Percentiles rank a stretch among this genome's conserved stretches.
phyloP scores from a whole-genome alignment of 2,797 vertebrate species.

The Fringilla coelebs region DNA sequence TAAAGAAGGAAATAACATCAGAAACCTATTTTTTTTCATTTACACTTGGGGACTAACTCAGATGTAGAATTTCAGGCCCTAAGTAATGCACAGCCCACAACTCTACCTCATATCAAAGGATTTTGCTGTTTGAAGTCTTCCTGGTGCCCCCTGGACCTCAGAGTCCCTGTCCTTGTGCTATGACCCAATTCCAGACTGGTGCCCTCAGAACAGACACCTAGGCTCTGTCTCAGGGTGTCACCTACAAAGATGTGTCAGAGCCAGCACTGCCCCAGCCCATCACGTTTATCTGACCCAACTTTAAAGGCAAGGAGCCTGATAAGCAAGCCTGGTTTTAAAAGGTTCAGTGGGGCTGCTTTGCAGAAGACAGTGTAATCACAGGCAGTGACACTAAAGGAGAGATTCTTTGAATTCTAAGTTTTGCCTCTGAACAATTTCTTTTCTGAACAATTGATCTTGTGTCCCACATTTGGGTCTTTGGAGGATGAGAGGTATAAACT shows the following conservation, averaged over 20 bases:
- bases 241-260: neutral
- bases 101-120: neutral
- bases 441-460: slow-evolving; percentile 33
- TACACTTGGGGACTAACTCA: neutral
- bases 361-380: neutral
- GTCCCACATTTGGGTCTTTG: slow-evolving; percentile 23
- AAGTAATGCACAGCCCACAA: neutral
- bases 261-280: neutral
- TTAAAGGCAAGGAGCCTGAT: neutral
- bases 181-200: neutral
- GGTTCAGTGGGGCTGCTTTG: neutral
- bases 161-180: neutral
- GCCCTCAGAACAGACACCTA: neutral
- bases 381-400: neutral
- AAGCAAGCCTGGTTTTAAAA: neutral
- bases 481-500: slow-evolving; percentile 36
- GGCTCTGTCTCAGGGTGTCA: fast-evolving
- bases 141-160: neutral
- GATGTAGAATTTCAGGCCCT: neutral
- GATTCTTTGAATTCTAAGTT: slow-evolving; percentile 1
- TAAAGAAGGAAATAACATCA: neutral
- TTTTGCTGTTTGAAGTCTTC: neutral
- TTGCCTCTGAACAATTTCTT: slow-evolving; percentile 14
- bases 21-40: neutral
- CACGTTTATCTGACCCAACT: neutral